phyloP scores from a whole-genome alignment of 2,797 vertebrate species.

The Danio kyathit region DNA sequence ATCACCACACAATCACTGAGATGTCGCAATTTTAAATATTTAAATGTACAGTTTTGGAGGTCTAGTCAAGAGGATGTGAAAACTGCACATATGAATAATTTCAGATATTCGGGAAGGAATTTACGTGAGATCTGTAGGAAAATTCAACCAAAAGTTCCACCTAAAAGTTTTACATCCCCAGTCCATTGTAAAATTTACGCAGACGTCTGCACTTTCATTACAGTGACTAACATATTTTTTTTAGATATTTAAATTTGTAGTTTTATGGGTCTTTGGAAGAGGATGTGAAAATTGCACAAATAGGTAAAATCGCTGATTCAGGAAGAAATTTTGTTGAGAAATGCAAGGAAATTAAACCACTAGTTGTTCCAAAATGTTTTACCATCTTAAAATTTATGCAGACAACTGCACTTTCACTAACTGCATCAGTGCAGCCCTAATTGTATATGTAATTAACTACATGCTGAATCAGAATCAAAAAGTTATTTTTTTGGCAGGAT shows the following conservation, averaged over 20 bases:
- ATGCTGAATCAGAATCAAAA: no score
- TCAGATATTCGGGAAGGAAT: background rate
- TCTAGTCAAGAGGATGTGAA: slow-evolving; percentile 38
- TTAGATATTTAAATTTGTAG: no score
- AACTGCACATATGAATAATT: background rate
- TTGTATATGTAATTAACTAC: no score
- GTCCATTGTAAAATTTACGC: background rate
- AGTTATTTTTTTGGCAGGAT: no score
- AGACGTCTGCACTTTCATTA: background rate
- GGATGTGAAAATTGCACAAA: slow-evolving; percentile 46
- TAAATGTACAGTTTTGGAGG: background rate
- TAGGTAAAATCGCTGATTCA: background rate
- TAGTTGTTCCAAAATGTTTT: background rate
- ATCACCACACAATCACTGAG: background rate
- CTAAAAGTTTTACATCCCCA: background rate
- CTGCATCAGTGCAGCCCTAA: no score
- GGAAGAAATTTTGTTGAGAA: slow-evolving; percentile 31
- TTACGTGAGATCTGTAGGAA: slow-evolving; percentile 13
- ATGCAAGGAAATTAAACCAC: slow-evolving; percentile 14
- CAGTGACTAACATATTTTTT: no score
- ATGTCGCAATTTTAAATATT: slow-evolving; percentile 10
- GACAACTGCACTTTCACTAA: no score
- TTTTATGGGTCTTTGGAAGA: background rate
- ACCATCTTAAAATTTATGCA: background rate
- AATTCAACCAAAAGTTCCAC: slow-evolving; percentile 18